These are phyloP conservation scores for Spialia ferax DNA, from an alignment of 2,888 invertebrate species.

Conservation along the genomic window DNA sequence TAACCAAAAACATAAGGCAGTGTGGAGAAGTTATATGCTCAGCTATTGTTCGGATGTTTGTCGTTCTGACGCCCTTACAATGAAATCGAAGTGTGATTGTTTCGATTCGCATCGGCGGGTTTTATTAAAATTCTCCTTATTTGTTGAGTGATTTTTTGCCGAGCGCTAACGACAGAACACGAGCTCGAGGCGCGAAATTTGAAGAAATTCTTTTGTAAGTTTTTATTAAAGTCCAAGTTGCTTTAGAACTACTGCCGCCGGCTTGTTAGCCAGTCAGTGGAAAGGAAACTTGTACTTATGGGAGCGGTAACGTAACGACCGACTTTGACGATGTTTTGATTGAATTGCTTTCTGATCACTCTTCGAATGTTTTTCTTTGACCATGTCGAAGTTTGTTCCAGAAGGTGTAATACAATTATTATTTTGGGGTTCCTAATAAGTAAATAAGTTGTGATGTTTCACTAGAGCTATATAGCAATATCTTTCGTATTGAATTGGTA, in stretches of 20 bases:
- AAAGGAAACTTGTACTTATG: conserved; percentile 21
- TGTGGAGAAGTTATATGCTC: conserved; percentile 25
- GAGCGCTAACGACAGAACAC: conserved; percentile 42
- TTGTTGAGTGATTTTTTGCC: conserved; percentile 50
- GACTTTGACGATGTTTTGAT: conserved; percentile 22
- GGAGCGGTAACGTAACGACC: conserved; percentile 18
- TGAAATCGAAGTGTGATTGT: conserved; percentile 69
- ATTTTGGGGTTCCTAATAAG: too few species aligned
- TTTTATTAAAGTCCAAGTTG: conserved; percentile 38
- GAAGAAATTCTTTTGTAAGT: conserved; percentile 37
- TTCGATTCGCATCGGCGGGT: conserved; percentile 67
- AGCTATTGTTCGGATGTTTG: conserved; percentile 60
- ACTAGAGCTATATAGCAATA: too few species aligned
- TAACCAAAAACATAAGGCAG: conserved; percentile 28
- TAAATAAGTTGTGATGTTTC: too few species aligned
- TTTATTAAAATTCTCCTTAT: conserved; percentile 75
- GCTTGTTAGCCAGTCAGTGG: conserved; percentile 26
- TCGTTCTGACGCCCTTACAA: conserved; percentile 64
- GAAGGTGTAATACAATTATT: not conserved
- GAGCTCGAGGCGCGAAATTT: conserved; percentile 46
- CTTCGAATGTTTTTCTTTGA: not conserved
- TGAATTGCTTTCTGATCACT: conserved; percentile 5
- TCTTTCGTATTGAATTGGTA: too few species aligned
- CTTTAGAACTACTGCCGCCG: conserved; percentile 32
- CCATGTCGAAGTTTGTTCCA: not conserved